Evolutionary conservation across 2,888 invertebrate genomes (phyloP), one percentile per base, ranked within the genome.

Genomic region (Perizoma flavofasciatum): DNA sequence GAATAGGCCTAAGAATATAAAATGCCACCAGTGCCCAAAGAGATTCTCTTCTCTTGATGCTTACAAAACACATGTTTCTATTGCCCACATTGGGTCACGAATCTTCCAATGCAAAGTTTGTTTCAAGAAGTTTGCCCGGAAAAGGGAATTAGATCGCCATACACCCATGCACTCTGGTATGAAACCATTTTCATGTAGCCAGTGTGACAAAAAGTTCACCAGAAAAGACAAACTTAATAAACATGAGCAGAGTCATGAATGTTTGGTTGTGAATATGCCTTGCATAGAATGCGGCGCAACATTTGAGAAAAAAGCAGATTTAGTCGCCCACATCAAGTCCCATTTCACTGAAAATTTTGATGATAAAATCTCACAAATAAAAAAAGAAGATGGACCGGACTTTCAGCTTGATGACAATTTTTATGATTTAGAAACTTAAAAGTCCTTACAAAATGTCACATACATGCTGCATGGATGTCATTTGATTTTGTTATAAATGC

Each of bases 121-220:
- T 77, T 93, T 92, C 54, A 95, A 95, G 77, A 92, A 94, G 6
- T 96, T 96, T 74, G 88, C 94, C 39, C 86, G 95, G 2, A 95
- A 95, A 81, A 90, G 95, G 45, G 96, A 96, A 80, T 81, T 95
- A 7, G 95, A 95, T 67, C 89, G 95, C 0, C 96, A 96, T 82
- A 90, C 93, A 10, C 91, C 94, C 0, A 91, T 95, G 0, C 96
- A 96, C 79, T 93, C 95, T 44, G 95, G 94, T 0, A 90, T 94
- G 82, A 94, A 95, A 70, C 93, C 95, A 2, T 95, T 95, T 74
- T 93, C 94, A 52, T 96, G 96, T 76, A 92, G 89, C 51, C 92
- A 93, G 58, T 96, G 96, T 82, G 94, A 94, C 66, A 95, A 95
- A 70, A 93, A 93, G 66, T 95, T 95, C 77, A 94, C 93, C 43